Evolutionary conservation across 2,113 vertebrate genomes (phyloP), one percentile per base, ranked within the genome.

Genomic region (Phasianus colchicus): DNA sequence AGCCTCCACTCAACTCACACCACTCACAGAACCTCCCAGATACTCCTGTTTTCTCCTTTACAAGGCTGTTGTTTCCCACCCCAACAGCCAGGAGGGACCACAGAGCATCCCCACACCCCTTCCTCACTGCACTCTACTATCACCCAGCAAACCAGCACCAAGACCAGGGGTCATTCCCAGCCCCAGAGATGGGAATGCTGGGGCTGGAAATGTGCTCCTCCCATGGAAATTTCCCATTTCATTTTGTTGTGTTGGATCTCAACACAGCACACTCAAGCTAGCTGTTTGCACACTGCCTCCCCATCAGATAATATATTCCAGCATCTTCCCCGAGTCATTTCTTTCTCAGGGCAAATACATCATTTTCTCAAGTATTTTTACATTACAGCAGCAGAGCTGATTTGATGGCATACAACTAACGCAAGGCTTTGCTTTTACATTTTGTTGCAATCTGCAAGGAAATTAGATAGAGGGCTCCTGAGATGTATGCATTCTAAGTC

Each of bases 301-400:
- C 72, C 5, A 0, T 9, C 89, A 81, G 52, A 40, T 54, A 67
- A 54, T 6, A 6, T 6, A 66, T 82, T 83, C 91, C 27, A 88
- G 10, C 73, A 72, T 88, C 57, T 91, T 71, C 72, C 21, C 42
- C 0, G 0, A 36, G 61, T 27, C 70, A 8, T 20, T 65, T 72
- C 52, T 95, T 84, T 61, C 66, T 45, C 16, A 2, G 40, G 69
- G 70, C 76, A 94, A 91, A 88, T 43, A 47, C 18, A 67, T 83
- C 25, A 22, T 88, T 69, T 86, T 83, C 72, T 78, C 3, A 0
- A 72, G n/a, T 36, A 82, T 72, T 90, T 91, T 72, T 45, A 88
- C 73, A 58, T 91, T 81, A 86, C 69, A 2, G 1, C 82, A 69
- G 90, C 85, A 91, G 82, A 92, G 60, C 72, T 86, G 90, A 79